Conservation (phyloP, 2,113 vertebrate genomes). For the Rutilus rutilus region DNA sequence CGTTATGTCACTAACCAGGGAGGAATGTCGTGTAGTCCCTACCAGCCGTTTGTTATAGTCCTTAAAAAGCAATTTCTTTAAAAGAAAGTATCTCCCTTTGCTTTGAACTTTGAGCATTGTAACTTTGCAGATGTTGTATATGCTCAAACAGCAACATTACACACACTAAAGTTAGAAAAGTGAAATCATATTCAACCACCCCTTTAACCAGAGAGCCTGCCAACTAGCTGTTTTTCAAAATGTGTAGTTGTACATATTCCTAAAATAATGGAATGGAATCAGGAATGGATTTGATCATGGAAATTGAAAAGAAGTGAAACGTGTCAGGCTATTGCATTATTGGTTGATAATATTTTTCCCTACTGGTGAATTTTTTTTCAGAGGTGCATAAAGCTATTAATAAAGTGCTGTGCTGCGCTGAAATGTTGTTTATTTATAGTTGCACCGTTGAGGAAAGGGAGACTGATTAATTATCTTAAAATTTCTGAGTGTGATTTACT, state of each 20-base stretch:
- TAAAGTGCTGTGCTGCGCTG: conserved; percentile 6
- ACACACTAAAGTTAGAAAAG: too few species aligned
- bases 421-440: conserved; percentile 18
- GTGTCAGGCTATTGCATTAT: conserved; percentile 4
- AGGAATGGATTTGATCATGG: not conserved
- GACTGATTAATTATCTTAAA: conserved; percentile 8
- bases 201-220: not conserved
- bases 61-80: too few species aligned
- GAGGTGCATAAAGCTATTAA: not conserved
- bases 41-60: too few species aligned
- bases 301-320: not conserved
- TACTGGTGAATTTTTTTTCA: not conserved
- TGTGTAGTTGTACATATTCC: not conserved
- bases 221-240: not conserved
- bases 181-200: too few species aligned
- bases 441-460: not conserved
- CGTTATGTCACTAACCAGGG: too few species aligned
- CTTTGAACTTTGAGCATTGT: too few species aligned
- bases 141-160: too few species aligned
- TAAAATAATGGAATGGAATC: not conserved
- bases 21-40: too few species aligned
- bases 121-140: too few species aligned
- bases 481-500: conserved; percentile 20
- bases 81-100: too few species aligned
- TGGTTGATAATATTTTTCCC: not conserved